Conservation (phyloP, 1,140 invertebrate genomes). For the Spodoptera frugiperda region DNA sequence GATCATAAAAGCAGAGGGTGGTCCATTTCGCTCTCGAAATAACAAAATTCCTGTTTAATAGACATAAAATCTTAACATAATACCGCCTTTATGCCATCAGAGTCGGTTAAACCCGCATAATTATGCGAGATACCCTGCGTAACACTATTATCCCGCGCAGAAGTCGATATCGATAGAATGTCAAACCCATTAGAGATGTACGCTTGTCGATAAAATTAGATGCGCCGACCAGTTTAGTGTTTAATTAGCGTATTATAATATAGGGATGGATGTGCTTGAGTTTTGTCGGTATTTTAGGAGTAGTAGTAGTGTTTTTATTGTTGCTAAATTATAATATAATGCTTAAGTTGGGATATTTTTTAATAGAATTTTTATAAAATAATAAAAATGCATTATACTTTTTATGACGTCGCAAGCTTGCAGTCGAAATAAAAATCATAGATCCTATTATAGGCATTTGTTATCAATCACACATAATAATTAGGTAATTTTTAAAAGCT, state of each 20-base stretch:
- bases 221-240: conserved; percentile 1
- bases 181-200: conserved; percentile 29
- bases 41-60: conserved; percentile 1
- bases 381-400: too few relatives aligned
- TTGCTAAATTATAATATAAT: too few relatives aligned
- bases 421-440: too few relatives aligned
- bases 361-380: too few relatives aligned
- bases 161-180: conserved; percentile 34
- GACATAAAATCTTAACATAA: not conserved
- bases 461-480: too few relatives aligned
- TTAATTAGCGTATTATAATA: conserved; percentile 17
- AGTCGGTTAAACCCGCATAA: conserved; percentile 18
- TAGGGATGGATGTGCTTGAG: not conserved
- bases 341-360: too few relatives aligned
- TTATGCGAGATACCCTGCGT: conserved; percentile 12
- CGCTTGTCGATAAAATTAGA: conserved; percentile 25
- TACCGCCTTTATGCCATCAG: not conserved
- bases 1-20: not conserved
- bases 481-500: too few relatives aligned
- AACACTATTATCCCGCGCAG: conserved; percentile 19
- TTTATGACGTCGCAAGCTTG: too few relatives aligned
- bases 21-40: not conserved
- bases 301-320: too few relatives aligned
- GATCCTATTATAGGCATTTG: too few relatives aligned
- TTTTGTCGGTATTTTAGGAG: not conserved